Conservation (phyloP, 2,888 invertebrate species). For the Caenorhabditis panamensis region DNA sequence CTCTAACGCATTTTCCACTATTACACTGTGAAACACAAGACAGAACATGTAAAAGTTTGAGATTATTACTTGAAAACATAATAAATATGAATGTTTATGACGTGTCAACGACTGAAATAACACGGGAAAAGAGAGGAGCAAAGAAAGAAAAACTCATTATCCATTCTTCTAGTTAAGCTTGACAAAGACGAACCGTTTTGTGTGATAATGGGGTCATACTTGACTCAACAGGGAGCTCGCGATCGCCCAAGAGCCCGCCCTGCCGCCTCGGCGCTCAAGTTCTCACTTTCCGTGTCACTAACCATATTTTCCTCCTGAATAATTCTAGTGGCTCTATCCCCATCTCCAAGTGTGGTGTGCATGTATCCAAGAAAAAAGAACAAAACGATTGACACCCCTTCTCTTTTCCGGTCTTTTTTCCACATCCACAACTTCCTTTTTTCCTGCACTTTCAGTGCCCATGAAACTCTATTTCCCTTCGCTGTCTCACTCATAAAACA, state of each 20-base stretch:
- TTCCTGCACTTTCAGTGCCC: constrained; percentile 28
- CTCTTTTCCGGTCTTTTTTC: not conserved
- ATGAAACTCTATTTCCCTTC: constrained; percentile 8
- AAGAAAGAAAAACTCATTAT: not conserved
- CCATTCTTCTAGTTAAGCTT: too few species aligned
- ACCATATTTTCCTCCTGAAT: constrained; percentile 55
- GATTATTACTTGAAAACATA: not conserved
- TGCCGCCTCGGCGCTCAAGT: constrained; percentile 2
- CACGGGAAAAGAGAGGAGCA: constrained; percentile 2
- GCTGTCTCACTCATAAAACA: constrained; percentile 35
- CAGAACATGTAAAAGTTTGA: not conserved
- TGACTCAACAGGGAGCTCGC: too few species aligned
- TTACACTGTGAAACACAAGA: constrained; percentile 17
- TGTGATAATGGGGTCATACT: too few species aligned
- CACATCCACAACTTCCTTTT: constrained; percentile 13
- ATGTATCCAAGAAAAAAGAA: constrained; percentile 26
- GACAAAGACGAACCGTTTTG: too few species aligned
- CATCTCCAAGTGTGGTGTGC: constrained; percentile 18
- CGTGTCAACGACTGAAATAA: constrained; percentile 21
- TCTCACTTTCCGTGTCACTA: constrained; percentile 52
- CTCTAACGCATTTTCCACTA: not conserved
- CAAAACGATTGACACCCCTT: constrained; percentile 40
- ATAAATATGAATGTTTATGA: constrained; percentile 36
- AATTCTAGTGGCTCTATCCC: constrained; percentile 28
- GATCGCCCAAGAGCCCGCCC: constrained; percentile 1